Conservation (phyloP, 1,140 invertebrate species). For the Rhopalosiphum maidis region DNA sequence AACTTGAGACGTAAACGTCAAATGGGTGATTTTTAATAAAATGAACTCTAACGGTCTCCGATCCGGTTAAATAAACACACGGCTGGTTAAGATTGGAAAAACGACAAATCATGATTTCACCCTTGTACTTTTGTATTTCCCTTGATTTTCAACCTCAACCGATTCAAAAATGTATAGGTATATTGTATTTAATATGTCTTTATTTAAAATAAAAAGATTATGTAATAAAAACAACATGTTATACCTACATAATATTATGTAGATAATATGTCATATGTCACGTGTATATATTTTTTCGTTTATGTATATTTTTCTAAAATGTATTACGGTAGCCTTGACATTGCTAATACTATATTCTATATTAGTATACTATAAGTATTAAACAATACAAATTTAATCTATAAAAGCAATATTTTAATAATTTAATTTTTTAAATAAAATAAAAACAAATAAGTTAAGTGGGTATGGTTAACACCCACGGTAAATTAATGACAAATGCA, state of each 20-base stretch:
- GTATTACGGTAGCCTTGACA: not conserved
- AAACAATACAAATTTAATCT: not conserved
- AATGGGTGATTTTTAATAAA: constrained; percentile 44
- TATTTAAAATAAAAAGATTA: not conserved
- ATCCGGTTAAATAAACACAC: not conserved
- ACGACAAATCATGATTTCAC: not conserved
- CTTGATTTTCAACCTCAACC: not conserved
- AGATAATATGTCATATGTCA: no score
- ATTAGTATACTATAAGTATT: not conserved
- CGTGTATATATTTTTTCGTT: not conserved
- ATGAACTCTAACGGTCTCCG: not conserved
- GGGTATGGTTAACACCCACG: no score
- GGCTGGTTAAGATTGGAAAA: not conserved
- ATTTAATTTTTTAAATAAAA: no score
- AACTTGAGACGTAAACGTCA: constrained; percentile 38
- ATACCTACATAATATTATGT: not conserved
- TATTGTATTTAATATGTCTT: not conserved
- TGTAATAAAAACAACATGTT: not conserved
- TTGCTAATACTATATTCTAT: not conserved
- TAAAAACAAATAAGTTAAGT: not conserved
- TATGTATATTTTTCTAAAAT: not conserved
- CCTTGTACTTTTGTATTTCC: not conserved
- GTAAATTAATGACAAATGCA: no score
- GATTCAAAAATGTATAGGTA: not conserved
- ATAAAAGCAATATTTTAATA: not conserved